Percentiles rank a stretch among this genome's conserved stretches.
phyloP scores from a whole-genome alignment of 1,140 invertebrate genomes.

The Trichonephila inaurata region DNA sequence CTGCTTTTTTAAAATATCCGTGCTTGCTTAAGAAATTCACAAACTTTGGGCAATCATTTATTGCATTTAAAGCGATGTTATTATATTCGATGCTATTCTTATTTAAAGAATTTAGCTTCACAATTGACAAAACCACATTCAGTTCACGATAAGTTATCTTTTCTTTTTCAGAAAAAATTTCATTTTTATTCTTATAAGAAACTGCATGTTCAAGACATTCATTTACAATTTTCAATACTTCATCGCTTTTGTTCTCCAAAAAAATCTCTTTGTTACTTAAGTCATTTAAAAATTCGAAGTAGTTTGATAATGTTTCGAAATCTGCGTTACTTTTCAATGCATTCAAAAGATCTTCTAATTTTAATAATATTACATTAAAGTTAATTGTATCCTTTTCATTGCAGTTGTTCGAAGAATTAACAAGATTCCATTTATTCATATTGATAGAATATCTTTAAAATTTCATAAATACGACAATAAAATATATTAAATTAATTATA shows the following conservation, averaged over 20 bases:
- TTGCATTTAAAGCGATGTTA: background rate
- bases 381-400: background rate
- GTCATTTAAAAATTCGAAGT: background rate
- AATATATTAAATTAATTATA: no score
- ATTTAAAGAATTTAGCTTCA: conserved; percentile 12
- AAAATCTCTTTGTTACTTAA: background rate
- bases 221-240: background rate
- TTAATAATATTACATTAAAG: background rate
- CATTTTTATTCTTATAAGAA: background rate
- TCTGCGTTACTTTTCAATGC: background rate
- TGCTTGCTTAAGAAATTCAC: background rate
- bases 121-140: background rate
- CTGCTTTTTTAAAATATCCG: background rate
- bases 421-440: background rate
- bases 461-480: background rate
- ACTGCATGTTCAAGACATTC: background rate
- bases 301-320: background rate
- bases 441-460: background rate
- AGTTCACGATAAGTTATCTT: background rate
- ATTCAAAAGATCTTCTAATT: conserved; percentile 10
- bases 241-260: background rate
- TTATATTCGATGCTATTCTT: background rate
- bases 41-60: background rate
- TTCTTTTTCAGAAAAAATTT: background rate
- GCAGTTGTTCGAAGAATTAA: background rate